These are phyloP conservation scores for Datnioides undecimradiatus DNA, from an alignment of 2,113 vertebrate genomes.

Conservation along the genomic window DNA sequence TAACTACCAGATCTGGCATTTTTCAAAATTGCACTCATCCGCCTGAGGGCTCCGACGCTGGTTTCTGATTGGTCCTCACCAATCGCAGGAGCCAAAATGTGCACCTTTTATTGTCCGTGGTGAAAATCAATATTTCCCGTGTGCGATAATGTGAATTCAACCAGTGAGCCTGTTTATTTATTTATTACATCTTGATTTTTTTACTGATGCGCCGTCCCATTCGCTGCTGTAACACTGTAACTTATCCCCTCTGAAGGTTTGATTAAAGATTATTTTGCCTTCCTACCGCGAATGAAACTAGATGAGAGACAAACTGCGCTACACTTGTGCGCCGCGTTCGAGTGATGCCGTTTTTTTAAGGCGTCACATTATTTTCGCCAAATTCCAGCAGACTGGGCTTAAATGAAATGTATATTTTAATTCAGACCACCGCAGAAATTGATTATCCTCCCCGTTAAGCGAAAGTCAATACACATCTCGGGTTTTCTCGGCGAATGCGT, in stretches of 20 bases:
- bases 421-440: background rate
- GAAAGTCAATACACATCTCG: constrained; percentile 10
- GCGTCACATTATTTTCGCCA: background rate
- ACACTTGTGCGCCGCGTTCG: background rate
- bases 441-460: constrained; percentile 9
- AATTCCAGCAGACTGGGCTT: background rate
- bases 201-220: too few relatives aligned
- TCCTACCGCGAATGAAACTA: too few relatives aligned
- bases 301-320: background rate
- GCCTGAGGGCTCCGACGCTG: background rate
- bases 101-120: background rate
- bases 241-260: too few relatives aligned
- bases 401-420: constrained; percentile 4
- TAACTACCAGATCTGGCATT: background rate
- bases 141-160: too few relatives aligned
- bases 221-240: too few relatives aligned
- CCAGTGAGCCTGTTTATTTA: too few relatives aligned
- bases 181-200: too few relatives aligned
- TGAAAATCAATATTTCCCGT: too few relatives aligned
- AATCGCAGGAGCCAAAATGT: background rate
- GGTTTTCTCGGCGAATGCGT: constrained; percentile 10
- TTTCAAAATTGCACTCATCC: background rate
- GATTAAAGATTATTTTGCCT: too few relatives aligned
- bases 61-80: background rate
- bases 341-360: background rate